These are phyloP conservation scores for Trachymyrmex septentrionalis DNA, from an alignment of 1,140 invertebrate genomes.

Conservation along the genomic window DNA sequence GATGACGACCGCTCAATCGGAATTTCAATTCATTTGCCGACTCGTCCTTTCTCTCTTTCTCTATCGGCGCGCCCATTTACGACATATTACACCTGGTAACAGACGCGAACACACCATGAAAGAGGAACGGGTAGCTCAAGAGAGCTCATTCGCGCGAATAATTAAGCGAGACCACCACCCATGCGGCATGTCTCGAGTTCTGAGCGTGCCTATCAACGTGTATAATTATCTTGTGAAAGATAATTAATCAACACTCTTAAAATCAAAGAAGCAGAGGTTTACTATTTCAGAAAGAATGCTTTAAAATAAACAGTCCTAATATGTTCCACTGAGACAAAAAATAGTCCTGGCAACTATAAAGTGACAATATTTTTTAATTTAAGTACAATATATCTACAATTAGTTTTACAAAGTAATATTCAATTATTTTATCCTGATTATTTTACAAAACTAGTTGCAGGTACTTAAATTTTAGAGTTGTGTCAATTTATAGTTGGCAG, in stretches of 20 bases:
- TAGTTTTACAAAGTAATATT: too few species aligned
- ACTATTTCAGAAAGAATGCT: neutral
- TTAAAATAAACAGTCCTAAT: slow-evolving; percentile 30
- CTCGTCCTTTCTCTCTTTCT: slow-evolving; percentile 10
- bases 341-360: too few species aligned
- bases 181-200: slow-evolving; percentile 41
- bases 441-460: too few species aligned
- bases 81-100: slow-evolving; percentile 52
- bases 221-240: slow-evolving; percentile 9
- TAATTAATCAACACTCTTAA: slow-evolving; percentile 67
- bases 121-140: slow-evolving; percentile 22
- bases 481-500: too few species aligned
- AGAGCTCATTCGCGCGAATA: slow-evolving; percentile 54
- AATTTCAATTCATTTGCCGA: slow-evolving; percentile 48
- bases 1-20: slow-evolving; percentile 54
- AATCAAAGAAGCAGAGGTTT: neutral
- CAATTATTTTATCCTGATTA: too few species aligned
- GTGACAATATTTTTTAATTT: too few species aligned
- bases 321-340: too few species aligned
- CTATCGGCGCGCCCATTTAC: slow-evolving; percentile 34
- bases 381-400: too few species aligned
- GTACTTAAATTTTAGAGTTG: too few species aligned
- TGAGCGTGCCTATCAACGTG: slow-evolving; percentile 20
- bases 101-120: slow-evolving; percentile 8
- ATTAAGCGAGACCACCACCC: slow-evolving; percentile 69